These are phyloP conservation scores for Ceratina calcarata DNA, from an alignment of 1,140 invertebrate species.

Conservation along the genomic window DNA sequence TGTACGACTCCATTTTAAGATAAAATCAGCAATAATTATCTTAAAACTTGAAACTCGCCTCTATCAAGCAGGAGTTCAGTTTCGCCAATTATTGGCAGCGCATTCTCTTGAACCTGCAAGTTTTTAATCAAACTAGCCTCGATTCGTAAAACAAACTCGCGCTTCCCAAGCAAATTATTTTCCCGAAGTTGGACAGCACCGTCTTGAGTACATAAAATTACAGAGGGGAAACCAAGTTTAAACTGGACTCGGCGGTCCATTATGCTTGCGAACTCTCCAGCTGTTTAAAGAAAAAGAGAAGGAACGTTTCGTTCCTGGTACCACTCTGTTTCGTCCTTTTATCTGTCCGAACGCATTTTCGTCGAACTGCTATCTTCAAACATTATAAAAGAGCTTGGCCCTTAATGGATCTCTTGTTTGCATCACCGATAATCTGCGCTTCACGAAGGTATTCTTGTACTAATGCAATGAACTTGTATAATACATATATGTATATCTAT, in stretches of 20 bases:
- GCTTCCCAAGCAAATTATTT: not conserved
- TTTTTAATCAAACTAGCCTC: no score
- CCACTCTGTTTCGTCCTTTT: constrained; percentile 35
- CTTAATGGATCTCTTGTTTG: constrained; percentile 68
- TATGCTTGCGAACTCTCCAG: constrained; percentile 23
- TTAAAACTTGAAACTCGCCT: no score
- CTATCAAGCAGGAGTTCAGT: no score
- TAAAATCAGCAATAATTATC: no score
- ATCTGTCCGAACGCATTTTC: constrained; percentile 42
- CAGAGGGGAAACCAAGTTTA: not conserved
- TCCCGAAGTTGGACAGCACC: not conserved
- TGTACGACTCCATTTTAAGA: no score
- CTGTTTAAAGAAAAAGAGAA: constrained; percentile 41
- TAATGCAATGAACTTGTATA: no score
- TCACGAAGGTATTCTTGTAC: no score
- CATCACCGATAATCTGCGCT: constrained; percentile 46
- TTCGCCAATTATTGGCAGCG: no score
- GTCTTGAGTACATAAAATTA: constrained; percentile 27
- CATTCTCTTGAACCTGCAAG: no score
- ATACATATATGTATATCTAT: no score
- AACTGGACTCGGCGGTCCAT: constrained; percentile 14
- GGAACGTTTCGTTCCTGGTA: constrained; percentile 11
- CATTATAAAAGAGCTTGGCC: constrained; percentile 46
- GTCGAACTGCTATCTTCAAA: constrained; percentile 46
- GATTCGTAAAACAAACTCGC: not conserved